Evolutionary conservation across 2,113 vertebrate genomes (phyloP), one percentile per base, ranked within the genome.

Genomic region (Cinclus cinclus): DNA sequence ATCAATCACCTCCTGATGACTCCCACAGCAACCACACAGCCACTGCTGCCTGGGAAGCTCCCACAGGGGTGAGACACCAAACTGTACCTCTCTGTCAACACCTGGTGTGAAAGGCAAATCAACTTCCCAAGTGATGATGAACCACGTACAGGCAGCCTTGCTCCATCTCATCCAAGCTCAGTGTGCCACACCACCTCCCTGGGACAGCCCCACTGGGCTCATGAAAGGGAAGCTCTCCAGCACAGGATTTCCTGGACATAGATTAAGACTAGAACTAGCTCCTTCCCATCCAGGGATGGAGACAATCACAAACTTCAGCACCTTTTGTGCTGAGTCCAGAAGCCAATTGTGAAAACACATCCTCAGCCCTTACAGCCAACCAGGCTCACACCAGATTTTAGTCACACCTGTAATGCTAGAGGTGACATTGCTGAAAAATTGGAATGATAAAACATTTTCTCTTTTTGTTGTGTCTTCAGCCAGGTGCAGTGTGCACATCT

Each of bases 71-170:
- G 9, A 27, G 70, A 71, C 33, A 44, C 13, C n/a, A 46, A 84
- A 35, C 13, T 17, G 27, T 35, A 69, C 27, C 49, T 69, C 46
- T 31, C 49, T 28, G 37, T 62, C 44, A 84, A 30, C 4, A 24
- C 3, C 7, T 5, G 1, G 50, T 2, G 1, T 2, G 1, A 42
- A 63, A 90, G 27, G 35, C 35, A 76, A 56, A 47, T 13, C 0
- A 2, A 0, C 8, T 80, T 80, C 41, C 24, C 20, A 0, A 24
- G 16, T 4, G 53, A 37, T 2, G 10, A 67, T 16, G 37, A 83
- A 28, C 1, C 1, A 1, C 13, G 37, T 12, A 19, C 11, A 19
- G 15, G 15, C 83, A 64, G 59, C 28, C 73, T 77, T 49, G 20
- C 25, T 67, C 28, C 59, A 69, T 21, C 70, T 65, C 8, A 1